These are phyloP conservation scores for Athrips mouffetella DNA, from an alignment of 2,888 invertebrate species.

Conservation along the genomic window DNA sequence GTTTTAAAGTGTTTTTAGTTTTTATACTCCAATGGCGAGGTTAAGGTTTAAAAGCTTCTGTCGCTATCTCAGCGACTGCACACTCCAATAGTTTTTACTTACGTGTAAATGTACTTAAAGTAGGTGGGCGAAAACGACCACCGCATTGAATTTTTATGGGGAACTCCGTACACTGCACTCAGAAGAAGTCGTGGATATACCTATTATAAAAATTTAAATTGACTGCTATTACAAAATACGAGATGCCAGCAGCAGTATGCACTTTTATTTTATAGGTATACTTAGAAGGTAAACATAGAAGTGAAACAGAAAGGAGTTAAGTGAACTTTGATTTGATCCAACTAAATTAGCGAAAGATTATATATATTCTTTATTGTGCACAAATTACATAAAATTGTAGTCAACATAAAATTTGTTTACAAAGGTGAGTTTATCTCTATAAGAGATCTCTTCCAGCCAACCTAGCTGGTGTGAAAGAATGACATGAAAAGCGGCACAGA, in stretches of 20 bases:
- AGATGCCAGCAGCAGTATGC: neutral
- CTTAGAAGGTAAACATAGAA: neutral
- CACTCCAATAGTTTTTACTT: conserved; percentile 11
- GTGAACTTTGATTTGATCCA: no score
- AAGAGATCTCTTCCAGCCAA: no score
- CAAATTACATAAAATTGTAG: no score
- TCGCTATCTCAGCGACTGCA: conserved; percentile 7
- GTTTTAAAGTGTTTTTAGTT: neutral
- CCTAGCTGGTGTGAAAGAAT: no score
- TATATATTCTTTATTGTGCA: no score
- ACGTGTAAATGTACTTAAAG: conserved; percentile 12
- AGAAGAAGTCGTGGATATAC: conserved; percentile 13
- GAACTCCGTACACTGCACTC: conserved; percentile 14
- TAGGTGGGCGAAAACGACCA: conserved; percentile 11
- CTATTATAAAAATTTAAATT: conserved; percentile 16
- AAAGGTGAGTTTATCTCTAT: no score
- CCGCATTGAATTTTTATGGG: conserved; percentile 17
- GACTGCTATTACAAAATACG: conserved; percentile 10
- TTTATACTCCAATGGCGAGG: neutral
- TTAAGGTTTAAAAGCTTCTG: conserved; percentile 12
- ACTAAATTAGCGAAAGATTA: no score
- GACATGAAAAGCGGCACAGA: no score
- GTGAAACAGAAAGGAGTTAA: no score
- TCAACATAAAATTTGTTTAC: no score
- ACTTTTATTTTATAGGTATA: conserved; percentile 4